phyloP scores from a whole-genome alignment of 2,797 vertebrate genomes.

The Yasuhikotakia modesta region DNA sequence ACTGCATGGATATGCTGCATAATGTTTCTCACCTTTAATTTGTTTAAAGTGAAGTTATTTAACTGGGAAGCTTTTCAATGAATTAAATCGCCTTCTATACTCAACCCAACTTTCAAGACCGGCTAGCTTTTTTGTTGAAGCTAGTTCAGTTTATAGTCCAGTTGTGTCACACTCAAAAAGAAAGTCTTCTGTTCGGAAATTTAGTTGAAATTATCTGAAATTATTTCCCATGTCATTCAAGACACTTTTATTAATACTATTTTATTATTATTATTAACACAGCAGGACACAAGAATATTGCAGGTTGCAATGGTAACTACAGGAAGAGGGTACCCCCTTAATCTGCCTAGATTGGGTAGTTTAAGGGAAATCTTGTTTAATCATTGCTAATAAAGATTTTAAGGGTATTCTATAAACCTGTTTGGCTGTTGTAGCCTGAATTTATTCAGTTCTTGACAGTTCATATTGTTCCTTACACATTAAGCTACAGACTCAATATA shows the following conservation, averaged over 20 bases:
- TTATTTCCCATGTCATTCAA: background rate
- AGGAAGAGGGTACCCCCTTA: background rate
- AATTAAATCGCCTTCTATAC: too few relatives aligned
- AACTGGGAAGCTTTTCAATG: too few relatives aligned
- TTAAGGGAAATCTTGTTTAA: background rate
- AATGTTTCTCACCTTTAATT: too few relatives aligned
- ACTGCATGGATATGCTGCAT: background rate
- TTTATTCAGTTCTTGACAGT: background rate
- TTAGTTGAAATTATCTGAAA: background rate
- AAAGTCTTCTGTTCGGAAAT: background rate
- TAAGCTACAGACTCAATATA: background rate
- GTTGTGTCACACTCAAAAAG: background rate
- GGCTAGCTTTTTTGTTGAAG: background rate
- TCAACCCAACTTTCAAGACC: background rate
- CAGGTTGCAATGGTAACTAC: background rate
- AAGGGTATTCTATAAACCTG: background rate
- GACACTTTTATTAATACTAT: background rate
- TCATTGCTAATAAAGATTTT: background rate
- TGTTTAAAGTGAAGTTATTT: too few relatives aligned
- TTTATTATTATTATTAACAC: conserved; percentile 1
- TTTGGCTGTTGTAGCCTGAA: background rate
- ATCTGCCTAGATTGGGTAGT: background rate
- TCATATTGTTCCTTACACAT: background rate
- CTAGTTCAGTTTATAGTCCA: background rate
- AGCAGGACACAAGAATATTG: background rate